These are phyloP conservation scores for Coelogynopora nodosa DNA, from an alignment of 2,888 invertebrate species.

Conservation along the genomic window DNA sequence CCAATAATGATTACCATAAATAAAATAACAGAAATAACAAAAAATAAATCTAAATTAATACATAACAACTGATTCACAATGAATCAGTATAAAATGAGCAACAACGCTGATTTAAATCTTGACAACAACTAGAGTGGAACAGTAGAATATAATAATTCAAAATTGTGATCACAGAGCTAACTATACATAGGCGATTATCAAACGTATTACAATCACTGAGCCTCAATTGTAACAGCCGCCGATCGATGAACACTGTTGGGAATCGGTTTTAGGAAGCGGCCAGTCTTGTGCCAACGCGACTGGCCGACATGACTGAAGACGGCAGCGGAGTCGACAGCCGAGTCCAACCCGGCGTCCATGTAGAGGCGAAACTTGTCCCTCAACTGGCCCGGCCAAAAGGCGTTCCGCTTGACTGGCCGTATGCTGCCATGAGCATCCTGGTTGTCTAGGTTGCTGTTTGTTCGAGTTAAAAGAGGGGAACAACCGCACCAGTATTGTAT, in stretches of 20 bases:
- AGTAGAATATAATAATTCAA: too few relatives aligned
- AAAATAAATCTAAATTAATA: too few relatives aligned
- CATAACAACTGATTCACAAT: too few relatives aligned
- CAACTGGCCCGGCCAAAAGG: constrained; percentile 59
- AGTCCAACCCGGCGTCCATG: constrained; percentile 51
- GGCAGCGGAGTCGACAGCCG: constrained; percentile 5
- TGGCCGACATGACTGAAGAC: constrained; percentile 17
- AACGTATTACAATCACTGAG: too few relatives aligned
- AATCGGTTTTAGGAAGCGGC: not conserved
- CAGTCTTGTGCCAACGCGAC: not conserved
- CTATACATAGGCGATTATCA: too few relatives aligned
- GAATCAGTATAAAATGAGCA: too few relatives aligned
- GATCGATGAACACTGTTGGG: not conserved
- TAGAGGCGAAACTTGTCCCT: constrained; percentile 56
- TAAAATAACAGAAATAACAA: too few relatives aligned
- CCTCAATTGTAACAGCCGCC: too few relatives aligned
- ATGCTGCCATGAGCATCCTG: not conserved
- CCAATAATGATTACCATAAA: too few relatives aligned
- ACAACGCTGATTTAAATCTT: too few relatives aligned
- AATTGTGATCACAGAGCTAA: too few relatives aligned
- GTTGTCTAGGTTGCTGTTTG: not conserved
- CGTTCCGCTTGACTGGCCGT: constrained; percentile 47
- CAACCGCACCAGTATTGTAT: not conserved
- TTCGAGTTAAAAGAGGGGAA: not conserved
- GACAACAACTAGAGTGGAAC: too few relatives aligned